Base-by-base conservation (phyloP, 2,797 vertebrate species). In the Echeneis naucrates region DNA sequence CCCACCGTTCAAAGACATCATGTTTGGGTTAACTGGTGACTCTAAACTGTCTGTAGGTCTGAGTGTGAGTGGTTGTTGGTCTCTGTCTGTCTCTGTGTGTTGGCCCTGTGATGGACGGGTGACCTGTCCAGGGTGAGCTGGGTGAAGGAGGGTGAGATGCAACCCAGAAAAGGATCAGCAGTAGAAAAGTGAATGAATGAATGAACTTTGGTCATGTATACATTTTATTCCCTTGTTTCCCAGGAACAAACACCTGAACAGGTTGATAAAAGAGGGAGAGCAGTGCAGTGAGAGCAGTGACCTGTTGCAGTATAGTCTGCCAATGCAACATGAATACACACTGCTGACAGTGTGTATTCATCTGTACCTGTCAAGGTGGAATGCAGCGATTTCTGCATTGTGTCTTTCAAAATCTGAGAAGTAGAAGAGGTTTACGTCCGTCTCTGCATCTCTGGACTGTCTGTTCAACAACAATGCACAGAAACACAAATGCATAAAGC, bases 321-420 rank as follows among this genome's bases (percentile, higher is more conserved):
- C 17, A 19, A 4, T 27, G 11, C 68, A 50, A 23, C 35, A 37
- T 38, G 19, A 37, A n/a, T n/a, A n/a, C 8, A 11, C 33, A n/a
- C 58, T 27, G 51, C 55, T 16, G 51, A 57, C 53, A 4, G 26
- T 6, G 33, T 23, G 48, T 21, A 2, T 27, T 10, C 30, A 21
- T 65, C 24, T 19, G 30, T 88, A 96, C 96, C 95, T 95, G 94
- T 97, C 95, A 37, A 96, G 91, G 75, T 97, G 96, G 80, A 96
- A 97, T 50, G 96, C 96, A 69, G 94, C 88, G 0, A 96, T 96
- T 88, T 98, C 96, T 0, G 95, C 95, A 0, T 95, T 96, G 90
- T 97, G 96, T 73, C 96, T 91, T 77, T 97, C 96, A 80, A 97
- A 97, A 89, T 97, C 95, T 0, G 96, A 97, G 92, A 98, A 97